phyloP scores from a whole-genome alignment of 2,797 vertebrate genomes.

The Triplophysa yarkandensis region DNA sequence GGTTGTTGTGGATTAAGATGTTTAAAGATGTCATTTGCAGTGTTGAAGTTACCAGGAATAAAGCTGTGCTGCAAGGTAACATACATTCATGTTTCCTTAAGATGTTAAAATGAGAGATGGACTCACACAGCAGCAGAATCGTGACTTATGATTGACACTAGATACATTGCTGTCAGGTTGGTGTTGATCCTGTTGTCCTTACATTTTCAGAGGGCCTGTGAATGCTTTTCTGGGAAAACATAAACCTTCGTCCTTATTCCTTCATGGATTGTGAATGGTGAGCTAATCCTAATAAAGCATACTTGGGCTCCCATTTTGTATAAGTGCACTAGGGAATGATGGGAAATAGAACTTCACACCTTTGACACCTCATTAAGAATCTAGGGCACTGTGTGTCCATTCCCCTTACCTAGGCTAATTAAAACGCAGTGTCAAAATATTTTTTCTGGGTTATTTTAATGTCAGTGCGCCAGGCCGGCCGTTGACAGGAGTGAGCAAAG shows the following conservation, averaged over 20 bases:
- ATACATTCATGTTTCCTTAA: constrained; percentile 1
- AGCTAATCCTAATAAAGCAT: neutral
- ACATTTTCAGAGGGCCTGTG: constrained; percentile 37
- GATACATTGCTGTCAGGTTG: constrained; percentile 31
- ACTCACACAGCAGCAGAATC: constrained; percentile 9
- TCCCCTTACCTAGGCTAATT: constrained; percentile 53
- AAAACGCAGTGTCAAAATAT: constrained; percentile 49
- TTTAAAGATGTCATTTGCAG: constrained; percentile 11
- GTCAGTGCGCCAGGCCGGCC: constrained; percentile 23
- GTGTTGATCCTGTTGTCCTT: constrained; percentile 47
- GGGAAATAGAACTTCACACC: constrained; percentile 49
- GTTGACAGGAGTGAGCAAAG: constrained; percentile 13
- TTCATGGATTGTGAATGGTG: neutral
- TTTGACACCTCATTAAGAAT: constrained; percentile 57
- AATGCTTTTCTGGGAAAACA: constrained; percentile 50
- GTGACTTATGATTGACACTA: constrained; percentile 49
- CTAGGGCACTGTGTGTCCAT: constrained; percentile 53
- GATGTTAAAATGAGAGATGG: constrained; percentile 10
- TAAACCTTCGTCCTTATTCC: too few relatives aligned
- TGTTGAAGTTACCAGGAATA: neutral
- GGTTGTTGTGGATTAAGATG: constrained; percentile 33
- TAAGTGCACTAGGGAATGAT: constrained; percentile 26
- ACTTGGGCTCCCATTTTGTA: constrained; percentile 13
- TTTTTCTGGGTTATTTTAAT: constrained; percentile 41
- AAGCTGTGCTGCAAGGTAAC: constrained; percentile 39